A percentile compares a stretch with the other conserved stretches of the same genome.
phyloP scores from a whole-genome alignment of 2,888 invertebrate genomes.

The Pachliopta kotzebuea region DNA sequence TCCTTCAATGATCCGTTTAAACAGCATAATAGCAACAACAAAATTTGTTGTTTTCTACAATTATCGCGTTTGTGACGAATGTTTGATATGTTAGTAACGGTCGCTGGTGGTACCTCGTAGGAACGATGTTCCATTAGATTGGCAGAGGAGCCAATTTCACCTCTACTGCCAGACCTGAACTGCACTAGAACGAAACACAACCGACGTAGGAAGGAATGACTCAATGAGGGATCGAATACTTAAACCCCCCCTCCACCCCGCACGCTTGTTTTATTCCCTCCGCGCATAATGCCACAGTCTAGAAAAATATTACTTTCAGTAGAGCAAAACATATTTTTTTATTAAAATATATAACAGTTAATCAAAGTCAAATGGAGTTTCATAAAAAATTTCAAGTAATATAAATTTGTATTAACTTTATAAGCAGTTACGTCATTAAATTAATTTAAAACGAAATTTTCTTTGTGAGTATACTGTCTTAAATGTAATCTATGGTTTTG shows the following conservation, averaged over 20 bases:
- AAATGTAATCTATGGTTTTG: slow-evolving; percentile 45
- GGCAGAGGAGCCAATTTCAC: slow-evolving; percentile 68
- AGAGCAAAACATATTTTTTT: background rate
- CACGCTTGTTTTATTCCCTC: slow-evolving; percentile 37
- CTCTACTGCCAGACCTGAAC: slow-evolving; percentile 65
- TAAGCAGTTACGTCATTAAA: too few relatives aligned
- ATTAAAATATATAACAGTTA: background rate
- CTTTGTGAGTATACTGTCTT: slow-evolving; percentile 34
- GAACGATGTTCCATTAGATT: slow-evolving; percentile 79
- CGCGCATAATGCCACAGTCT: slow-evolving; percentile 50
- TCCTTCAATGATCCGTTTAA: slow-evolving; percentile 81
- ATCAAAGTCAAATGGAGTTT: too few relatives aligned
- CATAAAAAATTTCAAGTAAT: too few relatives aligned
- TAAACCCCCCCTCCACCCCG: slow-evolving; percentile 34
- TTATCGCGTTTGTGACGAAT: slow-evolving; percentile 71
- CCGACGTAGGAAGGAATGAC: slow-evolving; percentile 36
- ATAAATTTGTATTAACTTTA: too few relatives aligned
- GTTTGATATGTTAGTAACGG: slow-evolving; percentile 66
- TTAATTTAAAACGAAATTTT: too few relatives aligned
- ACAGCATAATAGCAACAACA: slow-evolving; percentile 76
- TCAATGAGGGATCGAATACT: slow-evolving; percentile 48
- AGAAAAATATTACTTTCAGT: slow-evolving; percentile 32
- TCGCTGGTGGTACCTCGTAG: slow-evolving; percentile 59
- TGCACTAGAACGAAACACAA: slow-evolving; percentile 40
- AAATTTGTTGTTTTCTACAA: slow-evolving; percentile 74